Evolutionary conservation across 2,797 vertebrate genomes (phyloP), one percentile per base, ranked within the genome.

Genomic region (Gorsachius magnificus): DNA sequence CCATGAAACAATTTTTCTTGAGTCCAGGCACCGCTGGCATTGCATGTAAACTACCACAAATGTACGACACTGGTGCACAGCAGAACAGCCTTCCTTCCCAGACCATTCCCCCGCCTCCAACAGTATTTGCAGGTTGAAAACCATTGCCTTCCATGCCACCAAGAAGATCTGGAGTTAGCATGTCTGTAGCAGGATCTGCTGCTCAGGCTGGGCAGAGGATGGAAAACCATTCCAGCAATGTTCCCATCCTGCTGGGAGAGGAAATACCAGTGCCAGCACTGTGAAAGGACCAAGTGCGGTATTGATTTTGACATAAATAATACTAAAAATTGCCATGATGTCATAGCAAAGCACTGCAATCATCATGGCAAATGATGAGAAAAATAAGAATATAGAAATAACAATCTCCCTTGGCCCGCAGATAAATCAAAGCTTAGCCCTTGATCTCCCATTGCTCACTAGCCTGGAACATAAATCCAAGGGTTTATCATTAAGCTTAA

Each of bases 401-500:
- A 81, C 15, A 31, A 17, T 75, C 45, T 93, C 48, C 69, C 22
- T 66, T 89, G 84, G 76, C 72, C 89, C 0, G 0, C 82, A 63
- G 66, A 70, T 89, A 90, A 91, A 88, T 81, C 92, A 88, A 79
- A 90, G 84, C 79, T 93, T 69, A 94, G 90, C 72, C 46, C 69
- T 94, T 93, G 84, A 84, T 96, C 92, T 94, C 76, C 72, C 84
- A 33, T 75, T 63, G 12, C 84, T 81, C 69, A 6, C 86, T 92
- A 87, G 78, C 81, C 89, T 0, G 0, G 90, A 89, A 86, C 82
- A 66, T 78, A 93, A 97, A 96, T 96, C 94, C 90, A 60, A 74
- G 87, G 94, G 58, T 94, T 96, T 97, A 95, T 96, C 92, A 84
- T 96, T 91, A 93, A 96, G 94, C 87, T 61, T 91, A 95, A 95